Evolutionary conservation across 2,797 vertebrate genomes (phyloP), one percentile per base, ranked within the genome.

Genomic region (Gambusia yucatana): DNA sequence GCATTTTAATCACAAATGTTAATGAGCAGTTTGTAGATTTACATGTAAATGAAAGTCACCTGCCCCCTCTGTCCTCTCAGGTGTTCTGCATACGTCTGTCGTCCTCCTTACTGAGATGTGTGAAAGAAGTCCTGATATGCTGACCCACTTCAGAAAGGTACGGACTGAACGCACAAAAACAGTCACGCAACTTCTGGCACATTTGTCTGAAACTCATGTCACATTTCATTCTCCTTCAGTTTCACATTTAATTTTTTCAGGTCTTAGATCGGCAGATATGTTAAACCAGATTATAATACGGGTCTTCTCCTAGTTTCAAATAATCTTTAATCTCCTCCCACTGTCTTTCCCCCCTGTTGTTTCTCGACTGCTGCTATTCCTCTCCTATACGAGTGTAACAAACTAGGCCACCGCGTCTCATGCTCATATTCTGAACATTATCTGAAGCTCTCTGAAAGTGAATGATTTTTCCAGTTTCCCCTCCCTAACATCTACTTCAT

Each of bases 101-200:
- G 98, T 99, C 85, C 97, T 99, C 69, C 98, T 99, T 91, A 99
- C 98, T 84, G 98, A 99, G 94, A 99, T 99, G 98, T 99, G 98
- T 93, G 98, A 99, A 95, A 96, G 98, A 95, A 99, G 98, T 94
- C 98, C 98, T 72, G 98, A 99, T 93, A 99, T 99, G 98, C 96
- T 99, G 77, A 95, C 98, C 83, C 98, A 99, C 92, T 99, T 99
- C 92, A 97, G 98, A 96, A 99, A 99, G 97, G 98, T 99, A 96
- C 72, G 48, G 72, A 90, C 48, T 30, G 10, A 78, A 74, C n/a
- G 16, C 9, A 33, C n/a, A 41, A 17, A 25, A 50, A 50, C 39
- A 33, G 1, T 2, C 59, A n/a, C 71, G 33, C 65, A 81, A 67
- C 46, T 69, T 77, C 22, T 80, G 84, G 52, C 47, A 75, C 90